A percentile compares a stretch with the other conserved stretches of the same genome.
These are phyloP conservation scores for Chorisops tibialis DNA, from an alignment of 2,888 invertebrate species.

Conservation along the genomic window DNA sequence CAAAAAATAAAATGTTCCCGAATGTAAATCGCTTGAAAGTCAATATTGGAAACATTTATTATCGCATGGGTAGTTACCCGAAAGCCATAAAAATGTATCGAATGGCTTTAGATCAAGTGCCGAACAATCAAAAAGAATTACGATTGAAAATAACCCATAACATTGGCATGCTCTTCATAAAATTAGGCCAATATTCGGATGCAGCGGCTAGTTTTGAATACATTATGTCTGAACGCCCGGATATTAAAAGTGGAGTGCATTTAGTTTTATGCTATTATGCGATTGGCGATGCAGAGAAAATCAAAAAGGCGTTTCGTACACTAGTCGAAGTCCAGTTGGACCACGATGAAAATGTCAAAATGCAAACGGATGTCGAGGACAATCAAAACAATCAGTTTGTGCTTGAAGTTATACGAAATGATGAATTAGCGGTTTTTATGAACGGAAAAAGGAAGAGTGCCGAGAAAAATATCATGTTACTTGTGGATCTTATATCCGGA, in stretches of 20 bases:
- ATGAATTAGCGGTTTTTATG: conserved; percentile 71
- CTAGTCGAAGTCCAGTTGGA: conserved; percentile 84
- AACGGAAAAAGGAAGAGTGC: conserved; percentile 68
- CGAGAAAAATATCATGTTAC: conserved; percentile 77
- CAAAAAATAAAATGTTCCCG: conserved; percentile 88
- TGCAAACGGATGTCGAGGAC: conserved; percentile 45
- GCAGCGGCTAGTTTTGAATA: conserved; percentile 96
- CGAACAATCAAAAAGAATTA: conserved; percentile 87
- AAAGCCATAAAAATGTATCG: conserved; percentile 97
- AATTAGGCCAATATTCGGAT: conserved; percentile 94
- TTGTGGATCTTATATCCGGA: conserved; percentile 85
- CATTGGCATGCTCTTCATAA: conserved; percentile 84
- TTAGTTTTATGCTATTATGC: conserved; percentile 84
- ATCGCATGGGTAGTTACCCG: conserved; percentile 86
- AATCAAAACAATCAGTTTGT: conserved; percentile 58
- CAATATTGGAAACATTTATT: conserved; percentile 98
- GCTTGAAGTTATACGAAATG: conserved; percentile 73
- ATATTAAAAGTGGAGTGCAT: conserved; percentile 84
- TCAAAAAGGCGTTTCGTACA: conserved; percentile 87
- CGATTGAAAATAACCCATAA: conserved; percentile 97
- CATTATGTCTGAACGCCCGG: conserved; percentile 94
- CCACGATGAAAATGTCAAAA: conserved; percentile 76
- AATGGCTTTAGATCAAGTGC: conserved; percentile 97
- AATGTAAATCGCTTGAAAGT: conserved; percentile 92
- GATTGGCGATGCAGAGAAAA: conserved; percentile 87